Conservation (phyloP, 35 echinoderm and acorn worm genomes). For the Apostichopus japonicus region DNA sequence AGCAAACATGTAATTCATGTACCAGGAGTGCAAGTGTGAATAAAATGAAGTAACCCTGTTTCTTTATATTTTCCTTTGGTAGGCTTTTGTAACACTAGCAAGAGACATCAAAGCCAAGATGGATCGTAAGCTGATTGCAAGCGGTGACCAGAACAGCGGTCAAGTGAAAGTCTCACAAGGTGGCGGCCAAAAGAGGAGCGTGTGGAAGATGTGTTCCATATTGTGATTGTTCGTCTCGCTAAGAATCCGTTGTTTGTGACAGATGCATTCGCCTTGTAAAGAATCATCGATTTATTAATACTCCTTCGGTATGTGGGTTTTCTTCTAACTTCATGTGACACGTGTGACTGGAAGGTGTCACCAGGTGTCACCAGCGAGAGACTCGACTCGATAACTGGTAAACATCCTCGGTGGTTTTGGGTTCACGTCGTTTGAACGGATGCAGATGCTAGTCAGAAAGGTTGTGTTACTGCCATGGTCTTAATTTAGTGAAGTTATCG, state of each 20-base stretch:
- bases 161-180: slow-evolving; percentile 69
- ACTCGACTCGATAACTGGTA: too few relatives aligned
- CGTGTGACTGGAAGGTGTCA: too few relatives aligned
- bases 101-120: slow-evolving; percentile 98
- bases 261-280: too few relatives aligned
- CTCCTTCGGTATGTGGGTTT: not conserved
- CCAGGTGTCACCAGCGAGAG: too few relatives aligned
- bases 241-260: not conserved
- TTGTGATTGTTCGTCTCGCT: slow-evolving; percentile 59
- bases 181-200: slow-evolving; percentile 68
- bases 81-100: slow-evolving; percentile 97
- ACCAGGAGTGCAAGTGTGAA: too few relatives aligned
- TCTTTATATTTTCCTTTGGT: not conserved
- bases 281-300: not conserved
- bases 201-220: slow-evolving; percentile 84
- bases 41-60: too few relatives aligned
- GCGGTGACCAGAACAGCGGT: slow-evolving; percentile 60
- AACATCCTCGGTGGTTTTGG: not conserved
- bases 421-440: not conserved
- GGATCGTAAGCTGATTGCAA: slow-evolving; percentile 93
- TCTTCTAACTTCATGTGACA: not conserved
- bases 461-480: not conserved
- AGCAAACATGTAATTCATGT: too few relatives aligned
- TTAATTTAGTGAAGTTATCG: not conserved
- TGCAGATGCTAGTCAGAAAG: not conserved